Percentiles rank a stretch among this genome's conserved stretches.
Evolutionary conservation across 1,140 invertebrate species (phyloP).

Genomic region (Bombus cullumanus): DNA sequence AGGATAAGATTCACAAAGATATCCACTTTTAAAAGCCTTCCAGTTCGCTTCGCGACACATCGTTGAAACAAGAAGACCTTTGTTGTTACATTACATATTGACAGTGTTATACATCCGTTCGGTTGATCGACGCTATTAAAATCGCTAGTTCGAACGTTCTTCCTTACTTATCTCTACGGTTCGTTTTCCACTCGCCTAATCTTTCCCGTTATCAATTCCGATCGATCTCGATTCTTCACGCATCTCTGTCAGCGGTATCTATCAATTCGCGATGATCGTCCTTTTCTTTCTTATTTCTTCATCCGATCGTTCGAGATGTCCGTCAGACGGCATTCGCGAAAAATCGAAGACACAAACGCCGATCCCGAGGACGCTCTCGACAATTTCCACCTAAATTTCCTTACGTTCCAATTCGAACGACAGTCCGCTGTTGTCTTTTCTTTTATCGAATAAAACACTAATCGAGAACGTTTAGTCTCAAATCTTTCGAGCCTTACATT

Average conservation of each 20-base stretch:
- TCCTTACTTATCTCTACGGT: constrained; percentile 8
- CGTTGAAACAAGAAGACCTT: constrained; percentile 41
- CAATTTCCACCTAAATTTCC: background rate
- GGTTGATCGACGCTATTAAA: constrained; percentile 28
- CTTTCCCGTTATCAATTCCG: background rate
- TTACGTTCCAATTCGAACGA: background rate
- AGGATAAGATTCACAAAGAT: constrained; percentile 49
- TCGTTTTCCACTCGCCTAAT: background rate
- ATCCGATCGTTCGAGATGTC: background rate
- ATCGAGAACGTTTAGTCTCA: background rate
- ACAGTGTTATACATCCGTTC: constrained; percentile 48
- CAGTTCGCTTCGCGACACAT: constrained; percentile 32
- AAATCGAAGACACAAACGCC: constrained; percentile 3
- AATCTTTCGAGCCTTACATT: background rate
- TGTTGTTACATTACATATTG: constrained; percentile 53
- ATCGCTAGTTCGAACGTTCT: constrained; percentile 12
- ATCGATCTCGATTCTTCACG: background rate
- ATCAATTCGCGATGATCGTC: background rate
- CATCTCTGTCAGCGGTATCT: background rate
- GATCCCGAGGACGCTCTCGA: constrained; percentile 12
- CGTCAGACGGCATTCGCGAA: background rate
- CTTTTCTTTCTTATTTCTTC: too few relatives aligned
- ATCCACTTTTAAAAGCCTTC: constrained; percentile 36
- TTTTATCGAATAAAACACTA: background rate
- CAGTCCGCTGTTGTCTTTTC: background rate